Conservation (phyloP, 2,113 vertebrate species). For the Cephalopterus ornatus region DNA sequence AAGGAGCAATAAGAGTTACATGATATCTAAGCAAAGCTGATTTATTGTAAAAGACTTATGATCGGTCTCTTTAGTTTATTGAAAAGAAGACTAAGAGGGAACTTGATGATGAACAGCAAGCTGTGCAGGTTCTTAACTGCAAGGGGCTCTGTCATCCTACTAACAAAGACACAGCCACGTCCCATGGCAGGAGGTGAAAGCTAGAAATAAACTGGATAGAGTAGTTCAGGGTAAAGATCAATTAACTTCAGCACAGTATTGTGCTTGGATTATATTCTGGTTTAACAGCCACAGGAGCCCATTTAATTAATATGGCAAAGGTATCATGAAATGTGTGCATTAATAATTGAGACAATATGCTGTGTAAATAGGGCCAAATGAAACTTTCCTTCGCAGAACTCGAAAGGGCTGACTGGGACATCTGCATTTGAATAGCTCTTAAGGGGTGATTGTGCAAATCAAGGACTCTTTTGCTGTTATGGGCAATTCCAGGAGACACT, state of each 20-base stretch:
- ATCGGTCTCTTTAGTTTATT: background rate
- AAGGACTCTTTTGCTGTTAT: background rate
- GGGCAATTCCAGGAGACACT: background rate
- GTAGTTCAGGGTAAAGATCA: background rate
- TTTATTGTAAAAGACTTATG: background rate
- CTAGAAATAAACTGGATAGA: background rate
- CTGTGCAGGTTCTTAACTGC: background rate
- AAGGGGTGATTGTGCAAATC: background rate
- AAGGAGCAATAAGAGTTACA: background rate
- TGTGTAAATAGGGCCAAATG: background rate
- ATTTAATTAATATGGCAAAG: background rate
- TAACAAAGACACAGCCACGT: background rate
- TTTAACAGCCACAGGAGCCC: background rate
- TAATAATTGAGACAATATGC: background rate
- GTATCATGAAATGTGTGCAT: background rate
- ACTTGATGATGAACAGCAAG: background rate
- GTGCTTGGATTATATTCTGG: background rate
- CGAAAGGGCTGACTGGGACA: background rate
- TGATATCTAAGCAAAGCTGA: conserved; percentile 7
- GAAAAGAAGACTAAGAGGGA: background rate
- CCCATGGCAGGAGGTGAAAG: background rate
- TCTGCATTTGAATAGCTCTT: background rate
- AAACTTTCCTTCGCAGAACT: background rate
- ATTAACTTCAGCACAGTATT: background rate
- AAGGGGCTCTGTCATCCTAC: background rate